Percentiles rank a stretch among this genome's conserved stretches.
phyloP scores from a whole-genome alignment of 2,888 invertebrate genomes.

The Formica aserva region DNA sequence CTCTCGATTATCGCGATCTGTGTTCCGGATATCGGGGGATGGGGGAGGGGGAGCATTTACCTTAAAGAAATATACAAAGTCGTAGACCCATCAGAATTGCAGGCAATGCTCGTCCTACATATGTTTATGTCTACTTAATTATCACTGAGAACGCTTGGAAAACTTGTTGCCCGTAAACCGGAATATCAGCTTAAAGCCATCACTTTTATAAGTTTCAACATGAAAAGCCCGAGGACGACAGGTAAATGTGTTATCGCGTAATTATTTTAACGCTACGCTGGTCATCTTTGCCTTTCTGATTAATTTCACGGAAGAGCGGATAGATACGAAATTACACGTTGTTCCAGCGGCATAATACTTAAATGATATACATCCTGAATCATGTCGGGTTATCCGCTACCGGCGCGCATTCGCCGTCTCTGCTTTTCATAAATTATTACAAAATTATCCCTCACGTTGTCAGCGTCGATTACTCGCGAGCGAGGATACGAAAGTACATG shows the following conservation, averaged over 20 bases:
- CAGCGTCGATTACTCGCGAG: conserved; percentile 17
- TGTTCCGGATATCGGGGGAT: conserved; percentile 12
- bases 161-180: conserved; percentile 33
- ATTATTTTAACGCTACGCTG: conserved; percentile 59
- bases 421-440: conserved; percentile 63
- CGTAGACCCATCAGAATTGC: neutral
- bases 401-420: conserved; percentile 8
- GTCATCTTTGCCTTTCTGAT: conserved; percentile 51
- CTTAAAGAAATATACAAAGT: conserved; percentile 42
- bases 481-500: neutral
- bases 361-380: conserved; percentile 47
- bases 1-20: conserved; percentile 69
- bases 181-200: conserved; percentile 34
- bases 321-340: conserved; percentile 59
- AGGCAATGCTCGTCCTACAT: neutral
- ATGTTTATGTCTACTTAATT: neutral
- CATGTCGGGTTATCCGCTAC: conserved; percentile 51
- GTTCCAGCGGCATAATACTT: conserved; percentile 45
- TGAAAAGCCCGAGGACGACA: conserved; percentile 42
- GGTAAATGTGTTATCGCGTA: conserved; percentile 52
- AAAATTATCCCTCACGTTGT: conserved; percentile 53
- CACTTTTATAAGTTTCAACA: conserved; percentile 38
- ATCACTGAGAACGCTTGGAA: neutral
- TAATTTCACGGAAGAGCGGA: conserved; percentile 59
- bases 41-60: neutral